Percentiles rank a stretch among this genome's conserved stretches.
Conservation (phyloP, 1,140 invertebrate species). For the Brachionus asplanchnoidis region DNA sequence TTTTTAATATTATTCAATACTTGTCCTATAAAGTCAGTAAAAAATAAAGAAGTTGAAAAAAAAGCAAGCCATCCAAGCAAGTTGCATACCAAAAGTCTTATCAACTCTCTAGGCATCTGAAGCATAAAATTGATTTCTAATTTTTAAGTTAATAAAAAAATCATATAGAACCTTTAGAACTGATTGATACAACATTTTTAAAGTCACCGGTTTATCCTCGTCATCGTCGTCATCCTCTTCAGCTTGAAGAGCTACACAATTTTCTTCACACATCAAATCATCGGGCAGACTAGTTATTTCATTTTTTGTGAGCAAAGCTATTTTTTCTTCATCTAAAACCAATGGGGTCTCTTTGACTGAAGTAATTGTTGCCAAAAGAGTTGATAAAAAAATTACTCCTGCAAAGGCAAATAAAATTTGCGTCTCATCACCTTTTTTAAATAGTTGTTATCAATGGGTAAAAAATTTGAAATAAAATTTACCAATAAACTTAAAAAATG, state of each 20-base stretch:
- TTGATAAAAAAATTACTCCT: not conserved
- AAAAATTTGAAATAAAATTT: not conserved
- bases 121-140: not conserved
- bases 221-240: not conserved
- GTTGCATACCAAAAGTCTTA: not conserved
- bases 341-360: constrained; percentile 14
- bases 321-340: not conserved
- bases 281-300: constrained; percentile 16
- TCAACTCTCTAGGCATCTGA: constrained; percentile 18
- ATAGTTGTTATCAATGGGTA: not conserved
- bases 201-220: constrained; percentile 36
- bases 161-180: not conserved
- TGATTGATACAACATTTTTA: constrained; percentile 26
- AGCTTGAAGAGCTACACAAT: not conserved
- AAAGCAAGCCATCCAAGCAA: constrained; percentile 35
- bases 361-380: constrained; percentile 6
- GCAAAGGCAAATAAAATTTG: constrained; percentile 38
- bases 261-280: constrained; percentile 10
- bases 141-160: not conserved
- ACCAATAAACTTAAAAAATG: constrained; percentile 41
- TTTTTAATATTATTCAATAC: not conserved
- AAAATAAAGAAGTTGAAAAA: constrained; percentile 34
- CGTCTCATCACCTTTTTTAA: not conserved
- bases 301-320: not conserved
- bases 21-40: constrained; percentile 29